phyloP scores from a whole-genome alignment of 1,140 invertebrate genomes.

The Drosophila lacertosa region DNA sequence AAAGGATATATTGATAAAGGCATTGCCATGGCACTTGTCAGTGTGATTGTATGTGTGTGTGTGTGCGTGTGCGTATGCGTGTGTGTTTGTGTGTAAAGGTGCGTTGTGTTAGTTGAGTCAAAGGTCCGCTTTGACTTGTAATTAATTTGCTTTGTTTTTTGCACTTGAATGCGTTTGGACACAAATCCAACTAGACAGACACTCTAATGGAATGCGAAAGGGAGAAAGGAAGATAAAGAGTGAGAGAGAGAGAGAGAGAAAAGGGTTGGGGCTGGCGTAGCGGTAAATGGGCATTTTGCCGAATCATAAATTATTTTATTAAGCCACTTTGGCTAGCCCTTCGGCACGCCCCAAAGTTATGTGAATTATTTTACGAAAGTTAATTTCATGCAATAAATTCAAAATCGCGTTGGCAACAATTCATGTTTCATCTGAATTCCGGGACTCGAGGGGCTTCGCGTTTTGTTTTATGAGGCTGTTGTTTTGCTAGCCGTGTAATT shows the following conservation, averaged over 20 bases:
- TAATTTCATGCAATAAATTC: conserved; percentile 82
- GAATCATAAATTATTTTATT: conserved; percentile 80
- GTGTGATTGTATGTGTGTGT: conserved; percentile 8
- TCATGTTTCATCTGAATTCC: conserved; percentile 33
- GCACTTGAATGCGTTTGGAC: conserved; percentile 57
- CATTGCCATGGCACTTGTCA: conserved; percentile 49
- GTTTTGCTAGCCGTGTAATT: conserved; percentile 42
- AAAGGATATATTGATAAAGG: conserved; percentile 80
- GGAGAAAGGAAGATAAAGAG: background rate
- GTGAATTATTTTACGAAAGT: conserved; percentile 81
- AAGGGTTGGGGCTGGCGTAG: conserved; percentile 1
- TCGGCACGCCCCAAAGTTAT: conserved; percentile 72
- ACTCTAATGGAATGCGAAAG: conserved; percentile 10
- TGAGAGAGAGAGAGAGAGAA: conserved; percentile 1
- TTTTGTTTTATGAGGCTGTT: conserved; percentile 49
- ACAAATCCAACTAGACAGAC: background rate
- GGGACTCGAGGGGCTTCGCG: conserved; percentile 24
- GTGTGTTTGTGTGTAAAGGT: conserved; percentile 48
- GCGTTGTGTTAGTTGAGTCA: conserved; percentile 63
- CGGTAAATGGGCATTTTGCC: conserved; percentile 67
- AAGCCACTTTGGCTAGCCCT: conserved; percentile 73
- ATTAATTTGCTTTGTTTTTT: conserved; percentile 83
- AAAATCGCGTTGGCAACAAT: conserved; percentile 73
- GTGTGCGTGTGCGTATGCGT: background rate
- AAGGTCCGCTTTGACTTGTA: conserved; percentile 80